These are phyloP conservation scores for Apomyelois bistriatella DNA, from an alignment of 2,888 invertebrate species.

Conservation along the genomic window DNA sequence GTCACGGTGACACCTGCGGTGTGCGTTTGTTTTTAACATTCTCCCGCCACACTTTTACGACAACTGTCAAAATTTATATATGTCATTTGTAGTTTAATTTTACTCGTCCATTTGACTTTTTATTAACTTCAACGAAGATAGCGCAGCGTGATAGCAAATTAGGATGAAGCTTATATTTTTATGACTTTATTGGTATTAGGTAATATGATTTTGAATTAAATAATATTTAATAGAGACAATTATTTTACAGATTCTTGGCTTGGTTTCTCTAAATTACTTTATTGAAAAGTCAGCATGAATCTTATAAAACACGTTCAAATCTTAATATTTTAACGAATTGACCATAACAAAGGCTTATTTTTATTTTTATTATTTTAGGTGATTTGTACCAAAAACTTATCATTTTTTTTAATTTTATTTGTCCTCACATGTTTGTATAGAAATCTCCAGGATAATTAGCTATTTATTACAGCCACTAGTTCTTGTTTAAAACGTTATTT, in stretches of 20 bases:
- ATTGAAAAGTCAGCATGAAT: too few relatives aligned
- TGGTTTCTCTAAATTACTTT: too few relatives aligned
- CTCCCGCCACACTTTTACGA: conserved; percentile 15
- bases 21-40: conserved; percentile 47
- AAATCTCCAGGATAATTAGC: too few relatives aligned
- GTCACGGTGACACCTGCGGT: conserved; percentile 58
- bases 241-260: conserved; percentile 23
- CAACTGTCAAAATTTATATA: conserved; percentile 21
- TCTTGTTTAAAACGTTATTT: too few relatives aligned
- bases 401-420: too few relatives aligned
- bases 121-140: conserved; percentile 6
- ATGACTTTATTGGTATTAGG: background rate
- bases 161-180: background rate
- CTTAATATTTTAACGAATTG: too few relatives aligned
- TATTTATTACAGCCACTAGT: too few relatives aligned
- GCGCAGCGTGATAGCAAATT: conserved; percentile 10
- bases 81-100: conserved; percentile 13
- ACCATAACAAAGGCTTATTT: too few relatives aligned
- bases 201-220: background rate
- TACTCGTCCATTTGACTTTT: conserved; percentile 5
- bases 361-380: too few relatives aligned
- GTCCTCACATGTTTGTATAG: too few relatives aligned
- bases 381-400: too few relatives aligned
- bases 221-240: background rate
- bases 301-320: too few relatives aligned